Base-by-base conservation (phyloP, 2,797 vertebrate genomes). In the Microchirus variegatus region DNA sequence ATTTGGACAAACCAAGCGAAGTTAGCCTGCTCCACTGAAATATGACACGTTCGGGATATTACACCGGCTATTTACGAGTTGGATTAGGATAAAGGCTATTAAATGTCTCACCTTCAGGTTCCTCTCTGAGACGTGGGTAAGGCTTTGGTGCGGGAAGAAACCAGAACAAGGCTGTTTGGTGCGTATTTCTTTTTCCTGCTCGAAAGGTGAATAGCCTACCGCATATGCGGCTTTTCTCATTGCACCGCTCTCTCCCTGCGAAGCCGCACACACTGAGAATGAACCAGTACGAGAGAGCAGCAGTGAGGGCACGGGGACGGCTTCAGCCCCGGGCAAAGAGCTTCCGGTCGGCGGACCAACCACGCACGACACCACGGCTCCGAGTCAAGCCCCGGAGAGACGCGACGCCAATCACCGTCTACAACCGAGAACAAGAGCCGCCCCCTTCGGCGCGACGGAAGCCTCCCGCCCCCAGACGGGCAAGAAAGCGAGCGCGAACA, bases 181-280 rank as follows among this genome's bases (percentile, higher is more conserved):
- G 55, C 78, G 46, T 86, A 74, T 83, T 84, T 31, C 31, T 31
- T 79, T 71, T 79, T 71, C 58, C 80, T 81, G 72, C 51, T 80
- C 68, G 85, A 81, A 75, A 89, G 89, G 87, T 89, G 86, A 90
- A 84, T 86, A 83, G 81, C 77, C 73, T 86, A 86, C 89, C 87
- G 92, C 92, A 91, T 91, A 93, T 93, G 93, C 92, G 92, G 91
- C 86, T 93, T 92, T 93, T 92, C 90, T 89, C 92, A 92, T 91
- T 76, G 90, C 92, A 92, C 72, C 85, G 90, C 87, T 91, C 86
- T 91, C 86, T 59, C 74, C 80, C 85, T 63, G 75, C 54, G 59
- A 67, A 90, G 90, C 87, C 90, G 88, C 90, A 89, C 90, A 86
- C 89, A 87, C 90, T 84, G 84, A 78, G 90, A 92, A 93, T 92